Base-by-base conservation (phyloP, 2,113 vertebrate species). In the Python bivittatus region DNA sequence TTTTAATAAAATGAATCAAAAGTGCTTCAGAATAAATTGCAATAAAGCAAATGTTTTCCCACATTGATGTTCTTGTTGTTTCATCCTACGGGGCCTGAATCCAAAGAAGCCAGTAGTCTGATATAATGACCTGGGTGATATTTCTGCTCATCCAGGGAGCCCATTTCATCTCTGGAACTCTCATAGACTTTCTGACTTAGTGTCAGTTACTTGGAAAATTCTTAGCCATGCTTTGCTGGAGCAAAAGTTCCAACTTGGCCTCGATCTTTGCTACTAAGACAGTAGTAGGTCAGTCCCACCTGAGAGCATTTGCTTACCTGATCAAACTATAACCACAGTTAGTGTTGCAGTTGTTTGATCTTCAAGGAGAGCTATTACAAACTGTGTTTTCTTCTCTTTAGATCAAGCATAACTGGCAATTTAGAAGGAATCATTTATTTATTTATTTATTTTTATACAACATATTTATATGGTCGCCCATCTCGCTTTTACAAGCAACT, bases 1-100 rank as follows among this genome's bases (percentile, higher is more conserved):
- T 94, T 95, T 94, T 91, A 94, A 92, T 93, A 95, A 93, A 29
- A 94, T 58, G 84, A 95, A 22, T 91, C 92, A 93, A 94, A 96
- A 92, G 88, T 84, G 33, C 53, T 94, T 93, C 84, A 33, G 84
- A 95, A 91, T 85, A 96, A 94, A 91, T 91, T 89, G 12, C 93
- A 95, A 94, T 88, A 90, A 91, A 96, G 85, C 89, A 93, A 95
- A 95, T 86, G 84, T 38, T 95, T 93, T 60, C 92, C 84, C 84
- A 83, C 15, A 79, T 33, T 91, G 44, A 83, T 64, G 25, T 56
- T 15, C 93, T 85, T 25, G 79, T 92, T 93, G 91, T 88, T 96
- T 94, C 90, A 83, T 8, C 10, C 54, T 56, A 38, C 9, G 4
- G 20, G 53, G 29, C n/a, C 29, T 57, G 86, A 87, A n/a, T 57